Conservation (phyloP, 2,888 invertebrate species). For the Macaria liturata region DNA sequence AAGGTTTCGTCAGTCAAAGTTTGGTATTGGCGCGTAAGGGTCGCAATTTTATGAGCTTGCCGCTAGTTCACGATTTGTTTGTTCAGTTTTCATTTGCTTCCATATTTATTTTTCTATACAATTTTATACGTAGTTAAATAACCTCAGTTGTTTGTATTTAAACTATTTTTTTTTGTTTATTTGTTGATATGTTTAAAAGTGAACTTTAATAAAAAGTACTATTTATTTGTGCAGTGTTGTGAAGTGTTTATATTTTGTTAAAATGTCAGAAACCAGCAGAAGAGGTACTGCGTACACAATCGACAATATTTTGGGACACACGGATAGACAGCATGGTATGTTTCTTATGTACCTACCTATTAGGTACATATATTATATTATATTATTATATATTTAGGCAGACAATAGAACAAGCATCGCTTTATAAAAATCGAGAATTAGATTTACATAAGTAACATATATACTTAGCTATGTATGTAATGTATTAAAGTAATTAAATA, state of each 20-base stretch:
- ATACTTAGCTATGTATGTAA: no score
- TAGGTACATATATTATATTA: no score
- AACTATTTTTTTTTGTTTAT: background rate
- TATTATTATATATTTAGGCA: no score
- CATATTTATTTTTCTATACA: background rate
- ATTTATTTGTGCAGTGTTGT: constrained; percentile 29
- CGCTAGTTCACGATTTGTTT: constrained; percentile 16
- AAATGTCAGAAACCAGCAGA: constrained; percentile 55
- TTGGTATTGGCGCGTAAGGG: constrained; percentile 39
- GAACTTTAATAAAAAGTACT: constrained; percentile 3
- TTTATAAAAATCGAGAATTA: no score
- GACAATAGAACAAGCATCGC: no score
- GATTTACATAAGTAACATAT: no score
- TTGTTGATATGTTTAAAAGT: constrained; percentile 11
- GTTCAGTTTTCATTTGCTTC: constrained; percentile 7
- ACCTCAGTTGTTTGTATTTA: background rate
- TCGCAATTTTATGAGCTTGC: constrained; percentile 24
- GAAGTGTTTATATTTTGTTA: constrained; percentile 21
- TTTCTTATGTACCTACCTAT: no score
- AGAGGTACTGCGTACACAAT: constrained; percentile 73
- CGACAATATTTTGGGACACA: constrained; percentile 70
- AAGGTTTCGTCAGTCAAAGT: constrained; percentile 49
- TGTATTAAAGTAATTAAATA: no score
- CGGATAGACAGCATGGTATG: constrained; percentile 54
- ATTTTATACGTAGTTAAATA: background rate